These are phyloP conservation scores for Plumapathes pennacea DNA, from an alignment of 92 coral and sea anemone species.

Conservation along the genomic window DNA sequence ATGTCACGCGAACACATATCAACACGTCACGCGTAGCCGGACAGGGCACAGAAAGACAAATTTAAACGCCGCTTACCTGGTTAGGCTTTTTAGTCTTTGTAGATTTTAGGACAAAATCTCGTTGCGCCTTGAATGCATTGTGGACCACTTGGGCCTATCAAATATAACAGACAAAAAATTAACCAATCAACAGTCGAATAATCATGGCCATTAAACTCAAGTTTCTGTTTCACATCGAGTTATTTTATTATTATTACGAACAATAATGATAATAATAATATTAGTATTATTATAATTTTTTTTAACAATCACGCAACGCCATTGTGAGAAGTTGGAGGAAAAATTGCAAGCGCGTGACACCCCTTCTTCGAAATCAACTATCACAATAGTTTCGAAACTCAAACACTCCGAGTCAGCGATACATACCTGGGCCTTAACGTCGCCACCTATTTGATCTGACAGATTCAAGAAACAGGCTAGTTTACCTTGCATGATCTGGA, in stretches of 20 bases:
- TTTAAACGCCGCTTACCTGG: conserved; percentile 20
- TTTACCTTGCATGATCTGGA: too few relatives aligned
- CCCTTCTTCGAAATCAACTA: too few relatives aligned
- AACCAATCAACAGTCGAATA: too few relatives aligned
- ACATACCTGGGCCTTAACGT: conserved; percentile 57
- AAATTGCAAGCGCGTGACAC: too few relatives aligned
- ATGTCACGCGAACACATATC: too few relatives aligned
- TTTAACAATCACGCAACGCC: conserved; percentile 17
- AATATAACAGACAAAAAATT: neutral
- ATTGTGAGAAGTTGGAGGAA: too few relatives aligned
- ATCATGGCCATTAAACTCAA: too few relatives aligned
- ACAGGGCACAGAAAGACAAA: neutral
- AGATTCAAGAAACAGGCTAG: conserved; percentile 38
- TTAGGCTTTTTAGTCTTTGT: conserved; percentile 50
- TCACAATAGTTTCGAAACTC: too few relatives aligned
- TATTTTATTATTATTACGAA: too few relatives aligned
- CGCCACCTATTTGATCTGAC: conserved; percentile 68
- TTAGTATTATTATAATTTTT: neutral
- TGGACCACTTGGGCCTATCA: conserved; percentile 54
- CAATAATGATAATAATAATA: neutral
- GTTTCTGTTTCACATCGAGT: too few relatives aligned
- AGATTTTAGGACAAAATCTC: conserved; percentile 46
- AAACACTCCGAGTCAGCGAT: too few relatives aligned
- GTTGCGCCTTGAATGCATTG: conserved; percentile 47
- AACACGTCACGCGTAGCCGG: neutral